These are phyloP conservation scores for Phylloscopus trochilus DNA, from an alignment of 2,113 vertebrate genomes.

Conservation along the genomic window DNA sequence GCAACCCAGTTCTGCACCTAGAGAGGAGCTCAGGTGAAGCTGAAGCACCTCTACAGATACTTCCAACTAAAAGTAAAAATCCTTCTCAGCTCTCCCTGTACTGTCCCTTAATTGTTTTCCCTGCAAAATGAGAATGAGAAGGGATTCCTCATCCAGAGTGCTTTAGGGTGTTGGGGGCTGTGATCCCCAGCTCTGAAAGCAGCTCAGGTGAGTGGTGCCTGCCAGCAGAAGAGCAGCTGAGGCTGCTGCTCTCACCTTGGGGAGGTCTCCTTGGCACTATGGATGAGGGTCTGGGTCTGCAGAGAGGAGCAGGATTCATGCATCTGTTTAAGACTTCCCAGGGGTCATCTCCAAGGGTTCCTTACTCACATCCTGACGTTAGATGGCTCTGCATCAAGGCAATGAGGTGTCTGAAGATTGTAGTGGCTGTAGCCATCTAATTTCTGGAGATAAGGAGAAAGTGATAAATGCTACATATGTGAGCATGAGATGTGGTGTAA, in stretches of 20 bases:
- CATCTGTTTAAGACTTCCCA: not conserved
- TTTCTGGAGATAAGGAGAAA: not conserved
- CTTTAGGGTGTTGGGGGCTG: not conserved
- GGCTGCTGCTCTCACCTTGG: not conserved
- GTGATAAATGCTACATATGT: constrained; percentile 30
- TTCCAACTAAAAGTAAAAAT: not conserved
- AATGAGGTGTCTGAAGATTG: not conserved
- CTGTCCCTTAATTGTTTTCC: not conserved
- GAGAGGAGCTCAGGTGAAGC: not conserved
- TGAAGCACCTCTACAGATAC: not conserved
- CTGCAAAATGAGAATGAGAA: not conserved
- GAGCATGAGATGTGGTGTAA: not conserved
- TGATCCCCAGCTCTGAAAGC: not conserved
- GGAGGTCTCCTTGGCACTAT: rapidly evolving
- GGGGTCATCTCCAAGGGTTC: not conserved
- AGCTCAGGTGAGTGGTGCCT: not conserved
- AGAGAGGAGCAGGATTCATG: not conserved
- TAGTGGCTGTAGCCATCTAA: not conserved
- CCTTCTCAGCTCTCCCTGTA: not conserved
- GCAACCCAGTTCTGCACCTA: not conserved
- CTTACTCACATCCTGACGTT: not conserved
- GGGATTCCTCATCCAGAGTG: not conserved
- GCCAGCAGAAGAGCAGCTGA: not conserved
- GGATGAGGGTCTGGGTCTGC: not conserved
- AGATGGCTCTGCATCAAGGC: not conserved